Evolutionary conservation across 2,797 vertebrate species (phyloP), one percentile per base, ranked within the genome.

Genomic region (Acropternis orthonyx): DNA sequence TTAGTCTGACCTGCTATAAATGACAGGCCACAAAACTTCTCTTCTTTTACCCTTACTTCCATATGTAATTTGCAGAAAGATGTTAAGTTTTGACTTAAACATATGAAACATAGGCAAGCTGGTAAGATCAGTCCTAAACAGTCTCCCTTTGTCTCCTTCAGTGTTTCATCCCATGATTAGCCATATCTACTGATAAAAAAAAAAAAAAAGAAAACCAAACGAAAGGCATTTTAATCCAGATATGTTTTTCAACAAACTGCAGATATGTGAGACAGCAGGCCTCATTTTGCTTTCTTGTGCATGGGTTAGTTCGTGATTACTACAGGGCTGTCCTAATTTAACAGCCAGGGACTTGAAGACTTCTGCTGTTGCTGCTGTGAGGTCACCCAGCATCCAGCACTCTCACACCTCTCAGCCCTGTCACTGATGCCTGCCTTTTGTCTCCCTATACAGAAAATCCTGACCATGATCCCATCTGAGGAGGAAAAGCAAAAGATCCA

Each of bases 401-500:
- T 61, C 5, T 14, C 14, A 1, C 1, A 6, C 14, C 36, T 73
- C 39, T 72, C 4, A 5, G 15, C 56, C n/a, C 27, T 3, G 1
- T 24, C 5, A 0, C 30, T 92, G 48, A 93, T 2, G 3, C 24
- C 30, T 74, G 44, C 18, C 19, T 89, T 85, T 91, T 90, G 21
- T 85, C 34, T 82, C 55, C 86, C 51, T 92, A 80, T 65, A 7
- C 95, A 99, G 99, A 99, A 99, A 99, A 99, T 99, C 97, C 98
- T 99, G 91, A 99, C 99, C 13, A 99, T 99, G 99, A 99, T 99
- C 97, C 99, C 99, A 14, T 99, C 98, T 0, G 99, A 99, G 96
- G 99, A 99, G 93, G 99, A 99, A 96, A 99, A 99, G 96, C 99
- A 99, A 97, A 99, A 98, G 98, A 99, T 99, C 96, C 99, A 99